phyloP scores from a whole-genome alignment of 2,888 invertebrate species.

The Andrena camellia region DNA sequence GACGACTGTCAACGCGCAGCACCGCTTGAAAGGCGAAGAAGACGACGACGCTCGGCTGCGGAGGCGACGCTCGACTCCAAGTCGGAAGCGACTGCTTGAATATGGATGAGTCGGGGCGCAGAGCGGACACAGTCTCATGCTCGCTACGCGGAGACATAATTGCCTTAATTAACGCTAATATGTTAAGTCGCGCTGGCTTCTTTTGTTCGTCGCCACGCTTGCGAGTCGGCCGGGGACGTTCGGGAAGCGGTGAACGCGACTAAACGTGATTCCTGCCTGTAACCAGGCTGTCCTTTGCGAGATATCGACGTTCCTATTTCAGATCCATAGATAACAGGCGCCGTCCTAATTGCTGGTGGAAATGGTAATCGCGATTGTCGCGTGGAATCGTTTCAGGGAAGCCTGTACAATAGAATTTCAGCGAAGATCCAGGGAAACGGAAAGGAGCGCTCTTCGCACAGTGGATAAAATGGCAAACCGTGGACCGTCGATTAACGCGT shows the following conservation, averaged over 20 bases:
- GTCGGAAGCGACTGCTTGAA: conserved; percentile 82
- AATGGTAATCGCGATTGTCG: conserved; percentile 34
- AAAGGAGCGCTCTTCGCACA: conserved; percentile 6
- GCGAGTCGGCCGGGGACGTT: conserved; percentile 42
- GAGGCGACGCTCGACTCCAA: conserved; percentile 52
- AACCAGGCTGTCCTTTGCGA: conserved; percentile 50
- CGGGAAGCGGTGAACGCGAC: conserved; percentile 34
- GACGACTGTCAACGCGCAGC: conserved; percentile 78
- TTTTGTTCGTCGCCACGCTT: conserved; percentile 78
- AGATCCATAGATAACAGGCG: conserved; percentile 31
- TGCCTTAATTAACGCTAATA: conserved; percentile 85
- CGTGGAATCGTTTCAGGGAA: conserved; percentile 10
- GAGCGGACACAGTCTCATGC: conserved; percentile 84
- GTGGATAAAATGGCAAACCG: no score
- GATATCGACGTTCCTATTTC: conserved; percentile 44
- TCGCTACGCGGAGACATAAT: conserved; percentile 84
- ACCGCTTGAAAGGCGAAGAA: conserved; percentile 38
- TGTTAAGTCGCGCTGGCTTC: conserved; percentile 84
- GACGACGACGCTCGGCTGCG: conserved; percentile 35
- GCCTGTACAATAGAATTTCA: neutral
- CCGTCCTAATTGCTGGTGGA: conserved; percentile 30
- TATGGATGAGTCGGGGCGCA: conserved; percentile 83
- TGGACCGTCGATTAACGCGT: no score
- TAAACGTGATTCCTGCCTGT: conserved; percentile 53
- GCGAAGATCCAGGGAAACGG: neutral